Evolutionary conservation across 2,113 vertebrate genomes (phyloP), one percentile per base, ranked within the genome.

Genomic region (Hemibates koningsi): DNA sequence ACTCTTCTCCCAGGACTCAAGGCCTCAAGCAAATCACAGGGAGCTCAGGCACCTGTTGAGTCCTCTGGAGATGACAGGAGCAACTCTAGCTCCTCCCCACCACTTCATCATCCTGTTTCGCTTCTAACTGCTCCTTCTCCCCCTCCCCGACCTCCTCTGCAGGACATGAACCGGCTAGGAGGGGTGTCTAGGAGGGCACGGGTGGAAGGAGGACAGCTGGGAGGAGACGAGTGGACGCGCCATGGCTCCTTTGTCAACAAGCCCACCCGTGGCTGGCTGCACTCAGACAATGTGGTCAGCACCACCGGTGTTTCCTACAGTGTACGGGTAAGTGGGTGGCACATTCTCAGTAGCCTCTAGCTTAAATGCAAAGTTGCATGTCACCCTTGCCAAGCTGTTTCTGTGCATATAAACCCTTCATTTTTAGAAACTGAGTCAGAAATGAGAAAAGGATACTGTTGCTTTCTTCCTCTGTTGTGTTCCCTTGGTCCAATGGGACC

Each of bases 151-250:
- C 95, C 97, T 90, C 97, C 96, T 76, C 81, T 95, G 76, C 98
- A 99, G 98, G 98, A 99, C 96, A 99, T 99, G 98, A 99, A 99
- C 98, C 98, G 98, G 96, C 97, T 99, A 94, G 98, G 98, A 92
- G 98, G 97, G 91, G 97, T 97, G 93, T 96, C 96, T 79, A 97
- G 98, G 96, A 97, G 98, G 96, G 98, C 97, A 93, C 97, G 98
- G 85, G 98, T 99, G 93, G 98, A 99, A 97, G 98, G 98, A 6
- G 98, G 98, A 82, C 98, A 99, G 94, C 97, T 99, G 36, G 98
- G 98, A 68, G 98, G 98, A 45, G 98, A 99, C 66, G 98, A 99
- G 94, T 99, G 98, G 98, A 99, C 98, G 2, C 97, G 98, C n/a
- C 98, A 99, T 82, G 98, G 98, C 94, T 99, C 98, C 94, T 99